phyloP scores from a whole-genome alignment of 2,888 invertebrate species.

The Capitulum mitella region DNA sequence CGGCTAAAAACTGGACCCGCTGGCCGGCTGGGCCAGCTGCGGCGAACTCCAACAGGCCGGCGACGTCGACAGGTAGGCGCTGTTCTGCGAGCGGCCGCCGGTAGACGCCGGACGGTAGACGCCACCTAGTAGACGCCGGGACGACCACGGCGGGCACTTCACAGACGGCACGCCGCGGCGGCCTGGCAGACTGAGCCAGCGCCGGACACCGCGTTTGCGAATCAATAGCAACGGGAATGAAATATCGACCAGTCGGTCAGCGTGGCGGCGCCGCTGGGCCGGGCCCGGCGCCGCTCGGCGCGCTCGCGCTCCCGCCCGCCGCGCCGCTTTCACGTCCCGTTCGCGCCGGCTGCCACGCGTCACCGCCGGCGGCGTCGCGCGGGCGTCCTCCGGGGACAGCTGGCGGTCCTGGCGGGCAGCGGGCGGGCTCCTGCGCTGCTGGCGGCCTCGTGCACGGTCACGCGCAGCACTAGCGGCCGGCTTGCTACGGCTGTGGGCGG shows the following conservation, averaged over 20 bases:
- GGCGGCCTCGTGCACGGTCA: background rate
- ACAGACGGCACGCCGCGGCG: background rate
- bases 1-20: background rate
- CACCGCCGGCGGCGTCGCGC: background rate
- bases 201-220: background rate
- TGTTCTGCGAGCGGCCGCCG: too few relatives aligned
- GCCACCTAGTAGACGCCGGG: background rate
- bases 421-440: too few relatives aligned
- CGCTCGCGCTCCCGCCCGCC: background rate
- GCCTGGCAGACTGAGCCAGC: too few relatives aligned
- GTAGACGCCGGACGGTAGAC: background rate
- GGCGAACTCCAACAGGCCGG: too few relatives aligned
- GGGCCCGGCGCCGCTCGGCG: background rate
- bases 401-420: too few relatives aligned
- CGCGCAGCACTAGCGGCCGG: too few relatives aligned
- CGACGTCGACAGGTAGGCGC: too few relatives aligned
- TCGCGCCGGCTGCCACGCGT: background rate
- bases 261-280: background rate
- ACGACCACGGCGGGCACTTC: background rate
- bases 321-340: background rate
- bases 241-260: background rate
- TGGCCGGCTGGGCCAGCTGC: background rate
- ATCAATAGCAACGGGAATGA: background rate
- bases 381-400: too few relatives aligned
- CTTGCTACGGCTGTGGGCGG: too few relatives aligned